Percentiles rank a stretch among this genome's conserved stretches.
Conservation (phyloP, 2,797 vertebrate genomes). For the Acanthurus tractus region DNA sequence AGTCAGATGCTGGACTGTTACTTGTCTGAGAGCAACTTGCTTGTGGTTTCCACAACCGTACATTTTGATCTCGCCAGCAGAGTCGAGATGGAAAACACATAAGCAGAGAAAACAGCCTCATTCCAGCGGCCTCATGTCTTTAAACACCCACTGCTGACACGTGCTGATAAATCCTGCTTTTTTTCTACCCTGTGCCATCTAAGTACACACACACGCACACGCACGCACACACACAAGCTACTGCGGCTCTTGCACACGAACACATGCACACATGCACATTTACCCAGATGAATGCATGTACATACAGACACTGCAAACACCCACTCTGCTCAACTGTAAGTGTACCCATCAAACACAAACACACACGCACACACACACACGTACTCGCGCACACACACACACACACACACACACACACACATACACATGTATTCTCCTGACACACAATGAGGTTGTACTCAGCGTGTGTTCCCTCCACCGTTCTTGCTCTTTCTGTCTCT, state of each 20-base stretch:
- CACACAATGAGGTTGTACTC: conserved; percentile 56
- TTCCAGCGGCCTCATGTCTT: conserved; percentile 49
- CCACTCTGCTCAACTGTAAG: conserved; percentile 30
- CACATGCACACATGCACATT: conserved; percentile 3
- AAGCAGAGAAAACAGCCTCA: conserved; percentile 53
- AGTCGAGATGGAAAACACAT: conserved; percentile 40
- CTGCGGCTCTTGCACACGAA: conserved; percentile 1
- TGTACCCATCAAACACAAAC: conserved; percentile 37
- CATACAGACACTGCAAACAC: conserved; percentile 27
- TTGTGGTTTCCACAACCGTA: conserved; percentile 32
- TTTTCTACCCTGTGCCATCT: conserved; percentile 18
- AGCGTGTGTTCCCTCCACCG: conserved; percentile 67
- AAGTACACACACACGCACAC: conserved; percentile 14
- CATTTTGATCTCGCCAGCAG: conserved; percentile 58
- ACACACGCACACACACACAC: neutral
- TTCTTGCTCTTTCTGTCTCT: conserved; percentile 59
- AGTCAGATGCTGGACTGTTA: conserved; percentile 46
- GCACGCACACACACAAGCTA: neutral
- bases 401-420: conserved; percentile 15
- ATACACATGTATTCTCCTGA: neutral
- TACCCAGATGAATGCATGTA: neutral
- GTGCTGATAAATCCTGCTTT: conserved; percentile 58
- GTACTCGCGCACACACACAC: neutral
- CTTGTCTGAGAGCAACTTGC: conserved; percentile 50
- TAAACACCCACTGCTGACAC: conserved; percentile 66